Evolutionary conservation across 2,888 invertebrate species (phyloP).

Genomic region (Agrilus biguttatus): DNA sequence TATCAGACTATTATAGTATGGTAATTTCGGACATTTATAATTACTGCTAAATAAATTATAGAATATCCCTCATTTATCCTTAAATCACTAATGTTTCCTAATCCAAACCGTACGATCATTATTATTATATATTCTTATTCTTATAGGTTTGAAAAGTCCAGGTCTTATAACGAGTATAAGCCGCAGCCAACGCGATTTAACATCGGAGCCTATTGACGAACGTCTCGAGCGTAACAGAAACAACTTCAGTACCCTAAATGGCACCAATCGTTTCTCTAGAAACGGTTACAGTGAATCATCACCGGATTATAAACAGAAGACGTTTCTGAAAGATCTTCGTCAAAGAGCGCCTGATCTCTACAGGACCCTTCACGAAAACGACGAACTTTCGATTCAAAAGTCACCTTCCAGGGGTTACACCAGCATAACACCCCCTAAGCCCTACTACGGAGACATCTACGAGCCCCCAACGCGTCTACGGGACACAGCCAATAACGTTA

Average conservation of each 20-base stretch:
- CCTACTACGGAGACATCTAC: constrained; percentile 28
- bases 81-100: no score
- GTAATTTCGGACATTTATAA: no score
- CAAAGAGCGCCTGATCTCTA: constrained; percentile 59
- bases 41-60: no score
- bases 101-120: no score
- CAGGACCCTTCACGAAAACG: constrained; percentile 52
- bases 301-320: constrained; percentile 43
- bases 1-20: no score
- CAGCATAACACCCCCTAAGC: constrained; percentile 19
- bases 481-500: constrained; percentile 15
- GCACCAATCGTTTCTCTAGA: constrained; percentile 41
- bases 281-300: constrained; percentile 32
- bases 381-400: constrained; percentile 23
- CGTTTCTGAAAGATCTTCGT: constrained; percentile 53
- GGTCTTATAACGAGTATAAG: constrained; percentile 76
- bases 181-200: constrained; percentile 66
- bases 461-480: constrained; percentile 30
- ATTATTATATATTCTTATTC: no score
- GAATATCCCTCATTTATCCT: no score
- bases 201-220: constrained; percentile 39
- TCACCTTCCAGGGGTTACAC: constrained; percentile 25
- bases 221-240: constrained; percentile 34
- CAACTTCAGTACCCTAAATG: constrained; percentile 16
- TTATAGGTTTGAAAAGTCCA: constrained; percentile 63